A percentile compares a stretch with the other conserved stretches of the same genome.
phyloP scores from a whole-genome alignment of 2,113 vertebrate species.

The Triplophysa rosa region DNA sequence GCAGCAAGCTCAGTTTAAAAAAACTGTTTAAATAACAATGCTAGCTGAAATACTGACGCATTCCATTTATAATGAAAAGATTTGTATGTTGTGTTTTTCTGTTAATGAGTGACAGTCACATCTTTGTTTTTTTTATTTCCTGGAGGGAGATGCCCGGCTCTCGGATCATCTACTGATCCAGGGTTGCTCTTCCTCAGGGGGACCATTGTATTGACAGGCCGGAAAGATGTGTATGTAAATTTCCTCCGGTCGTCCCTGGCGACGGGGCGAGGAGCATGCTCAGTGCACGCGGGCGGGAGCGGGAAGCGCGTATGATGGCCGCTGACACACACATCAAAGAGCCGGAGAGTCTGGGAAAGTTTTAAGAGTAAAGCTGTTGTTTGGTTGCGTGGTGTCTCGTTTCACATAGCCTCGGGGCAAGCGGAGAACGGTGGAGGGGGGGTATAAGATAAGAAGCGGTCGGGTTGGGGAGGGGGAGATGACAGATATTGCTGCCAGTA shows the following conservation, averaged over 20 bases:
- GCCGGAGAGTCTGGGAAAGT: conserved; percentile 77
- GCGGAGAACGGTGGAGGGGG: conserved; percentile 58
- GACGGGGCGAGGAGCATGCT: conserved; percentile 33
- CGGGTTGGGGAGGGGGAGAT: conserved; percentile 29
- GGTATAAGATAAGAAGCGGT: conserved; percentile 38
- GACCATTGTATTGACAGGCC: conserved; percentile 67
- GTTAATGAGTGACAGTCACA: conserved; percentile 35
- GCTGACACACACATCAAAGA: conserved; percentile 78
- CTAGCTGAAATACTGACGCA: background rate
- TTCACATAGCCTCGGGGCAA: conserved; percentile 75
- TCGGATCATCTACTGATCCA: conserved; percentile 22
- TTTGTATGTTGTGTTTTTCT: background rate
- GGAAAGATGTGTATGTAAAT: conserved; percentile 58
- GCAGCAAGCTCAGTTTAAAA: background rate
- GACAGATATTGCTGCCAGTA: conserved; percentile 75
- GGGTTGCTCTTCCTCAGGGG: conserved; percentile 59
- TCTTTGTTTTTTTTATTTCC: conserved; percentile 11
- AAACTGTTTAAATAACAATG: background rate
- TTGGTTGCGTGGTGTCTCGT: conserved; percentile 73
- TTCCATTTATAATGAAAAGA: too few relatives aligned
- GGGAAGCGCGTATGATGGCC: conserved; percentile 61
- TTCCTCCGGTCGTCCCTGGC: conserved; percentile 32
- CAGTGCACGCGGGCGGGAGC: background rate
- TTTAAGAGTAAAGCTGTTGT: conserved; percentile 80
- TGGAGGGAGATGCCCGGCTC: background rate